Evolutionary conservation across 2,797 vertebrate genomes (phyloP).

Genomic region (Spondyliosoma cantharus): DNA sequence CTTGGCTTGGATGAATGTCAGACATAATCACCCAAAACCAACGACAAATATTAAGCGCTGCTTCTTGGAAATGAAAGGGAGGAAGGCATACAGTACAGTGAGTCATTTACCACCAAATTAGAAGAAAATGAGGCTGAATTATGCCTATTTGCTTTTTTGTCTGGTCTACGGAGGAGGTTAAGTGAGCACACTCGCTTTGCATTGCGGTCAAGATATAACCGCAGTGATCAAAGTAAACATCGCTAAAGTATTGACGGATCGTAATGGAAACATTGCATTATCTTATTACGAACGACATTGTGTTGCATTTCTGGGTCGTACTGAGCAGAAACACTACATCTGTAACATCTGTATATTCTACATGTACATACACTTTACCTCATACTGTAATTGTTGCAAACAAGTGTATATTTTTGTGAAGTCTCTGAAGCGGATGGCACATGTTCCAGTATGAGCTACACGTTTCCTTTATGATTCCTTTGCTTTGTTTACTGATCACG

Average conservation of each 20-base stretch:
- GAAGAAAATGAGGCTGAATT: conserved; percentile 6
- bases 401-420: background rate
- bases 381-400: background rate
- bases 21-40: conserved; percentile 44
- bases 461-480: conserved; percentile 1
- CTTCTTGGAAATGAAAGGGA: conserved; percentile 53
- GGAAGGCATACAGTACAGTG: background rate
- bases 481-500: conserved; percentile 4
- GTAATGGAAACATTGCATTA: conserved; percentile 14
- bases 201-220: background rate
- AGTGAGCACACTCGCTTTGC: background rate
- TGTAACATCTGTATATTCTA: background rate
- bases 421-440: background rate
- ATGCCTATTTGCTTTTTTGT: background rate
- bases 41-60: conserved; percentile 42
- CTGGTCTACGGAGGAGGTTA: background rate
- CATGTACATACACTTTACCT: background rate
- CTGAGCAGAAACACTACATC: background rate
- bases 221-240: background rate
- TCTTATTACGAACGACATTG: background rate
- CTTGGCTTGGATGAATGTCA: conserved; percentile 31
- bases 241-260: conserved; percentile 33
- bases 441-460: background rate
- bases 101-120: conserved; percentile 35
- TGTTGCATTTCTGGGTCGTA: background rate